phyloP scores from a whole-genome alignment of 2,888 invertebrate genomes.

The Lamproptera curius region DNA sequence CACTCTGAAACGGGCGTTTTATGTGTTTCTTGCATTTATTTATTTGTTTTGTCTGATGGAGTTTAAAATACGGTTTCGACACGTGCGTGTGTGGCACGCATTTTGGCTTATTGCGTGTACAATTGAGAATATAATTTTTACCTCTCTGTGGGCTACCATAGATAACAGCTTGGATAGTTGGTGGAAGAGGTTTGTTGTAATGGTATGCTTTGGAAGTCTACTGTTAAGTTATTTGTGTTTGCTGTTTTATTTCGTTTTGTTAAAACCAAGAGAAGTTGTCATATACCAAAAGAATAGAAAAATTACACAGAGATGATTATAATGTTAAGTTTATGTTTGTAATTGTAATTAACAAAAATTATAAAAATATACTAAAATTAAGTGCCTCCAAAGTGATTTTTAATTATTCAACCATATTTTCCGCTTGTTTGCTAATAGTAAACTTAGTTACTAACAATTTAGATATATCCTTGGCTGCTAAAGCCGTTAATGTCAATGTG shows the following conservation, averaged over 20 bases:
- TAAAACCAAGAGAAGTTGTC: conserved; percentile 80
- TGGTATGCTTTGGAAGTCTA: conserved; percentile 79
- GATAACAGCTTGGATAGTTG: conserved; percentile 78
- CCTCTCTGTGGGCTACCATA: conserved; percentile 80
- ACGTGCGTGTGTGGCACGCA: conserved; percentile 83
- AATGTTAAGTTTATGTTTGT: no score
- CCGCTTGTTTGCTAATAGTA: no score
- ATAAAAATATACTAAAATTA: no score
- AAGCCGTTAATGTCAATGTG: no score
- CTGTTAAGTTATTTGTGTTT: conserved; percentile 79
- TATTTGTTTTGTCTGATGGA: conserved; percentile 88
- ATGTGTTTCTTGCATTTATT: conserved; percentile 84
- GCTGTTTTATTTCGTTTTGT: conserved; percentile 79
- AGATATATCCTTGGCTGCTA: no score
- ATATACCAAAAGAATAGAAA: conserved; percentile 53
- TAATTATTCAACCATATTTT: no score
- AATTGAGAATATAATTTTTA: conserved; percentile 82
- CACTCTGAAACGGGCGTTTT: conserved; percentile 76
- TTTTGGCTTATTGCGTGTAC: conserved; percentile 82
- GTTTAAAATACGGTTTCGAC: conserved; percentile 87
- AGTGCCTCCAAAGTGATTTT: no score
- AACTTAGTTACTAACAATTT: no score
- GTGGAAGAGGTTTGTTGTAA: conserved; percentile 84
- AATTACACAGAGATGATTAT: conserved; percentile 12
- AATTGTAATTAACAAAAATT: no score